Percentiles rank a stretch among this genome's conserved stretches.
phyloP scores from a whole-genome alignment of 2,888 invertebrate genomes.

The Morpho achilles region DNA sequence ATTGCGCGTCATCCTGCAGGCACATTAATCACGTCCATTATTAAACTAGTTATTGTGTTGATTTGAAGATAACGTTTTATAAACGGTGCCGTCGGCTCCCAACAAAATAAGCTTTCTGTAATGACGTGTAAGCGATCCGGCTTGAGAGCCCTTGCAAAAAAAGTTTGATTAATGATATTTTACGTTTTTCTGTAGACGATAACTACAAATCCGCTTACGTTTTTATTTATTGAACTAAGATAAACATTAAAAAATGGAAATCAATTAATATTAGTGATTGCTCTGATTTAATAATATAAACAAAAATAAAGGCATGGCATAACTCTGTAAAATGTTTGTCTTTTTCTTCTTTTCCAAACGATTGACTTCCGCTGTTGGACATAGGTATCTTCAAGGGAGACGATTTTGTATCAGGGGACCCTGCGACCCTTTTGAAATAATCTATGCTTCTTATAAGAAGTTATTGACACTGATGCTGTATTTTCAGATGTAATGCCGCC shows the following conservation, averaged over 20 bases:
- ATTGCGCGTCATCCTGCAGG: slow-evolving; percentile 75
- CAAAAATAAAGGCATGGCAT: no score
- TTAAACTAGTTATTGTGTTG: slow-evolving; percentile 77
- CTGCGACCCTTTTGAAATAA: no score
- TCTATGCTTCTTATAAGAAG: no score
- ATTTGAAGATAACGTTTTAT: slow-evolving; percentile 77
- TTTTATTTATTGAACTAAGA: slow-evolving; percentile 8
- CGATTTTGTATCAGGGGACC: no score
- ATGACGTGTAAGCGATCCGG: slow-evolving; percentile 67
- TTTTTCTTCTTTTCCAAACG: no score
- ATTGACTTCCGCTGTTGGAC: no score
- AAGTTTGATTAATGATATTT: slow-evolving; percentile 61
- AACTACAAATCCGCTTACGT: slow-evolving; percentile 48
- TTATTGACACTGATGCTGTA: no score
- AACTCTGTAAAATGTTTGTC: no score
- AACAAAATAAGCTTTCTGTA: slow-evolving; percentile 75
- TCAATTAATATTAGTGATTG: no score
- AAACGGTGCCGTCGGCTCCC: slow-evolving; percentile 75
- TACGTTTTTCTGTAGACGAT: slow-evolving; percentile 30
- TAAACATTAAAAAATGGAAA: neutral
- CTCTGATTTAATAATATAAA: no score
- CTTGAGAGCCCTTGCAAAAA: slow-evolving; percentile 51
- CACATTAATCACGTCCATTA: slow-evolving; percentile 77
- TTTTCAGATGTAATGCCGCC: no score
- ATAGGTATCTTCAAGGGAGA: no score